phyloP scores from a whole-genome alignment of 2,888 invertebrate genomes.

The Ptilodon capucinus region DNA sequence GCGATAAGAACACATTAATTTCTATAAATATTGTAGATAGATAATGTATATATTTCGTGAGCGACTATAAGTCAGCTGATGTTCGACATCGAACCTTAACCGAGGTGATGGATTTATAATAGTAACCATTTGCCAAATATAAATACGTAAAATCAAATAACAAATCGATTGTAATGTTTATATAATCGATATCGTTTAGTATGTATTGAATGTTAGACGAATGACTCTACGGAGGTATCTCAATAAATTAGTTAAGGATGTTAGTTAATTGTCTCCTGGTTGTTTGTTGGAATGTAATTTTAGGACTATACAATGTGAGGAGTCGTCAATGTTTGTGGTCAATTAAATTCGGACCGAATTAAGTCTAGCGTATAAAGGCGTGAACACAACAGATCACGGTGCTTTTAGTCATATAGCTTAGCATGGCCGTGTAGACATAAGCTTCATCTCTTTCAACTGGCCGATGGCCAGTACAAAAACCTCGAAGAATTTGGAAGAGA shows the following conservation, averaged over 20 bases:
- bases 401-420: constrained; percentile 46
- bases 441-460: too few relatives aligned
- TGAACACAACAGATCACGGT: constrained; percentile 45
- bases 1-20: constrained; percentile 26
- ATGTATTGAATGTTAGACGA: constrained; percentile 59
- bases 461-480: too few relatives aligned
- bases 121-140: constrained; percentile 76
- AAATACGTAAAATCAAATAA: constrained; percentile 64
- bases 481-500: too few relatives aligned
- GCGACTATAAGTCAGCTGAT: constrained; percentile 71
- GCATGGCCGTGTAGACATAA: too few relatives aligned
- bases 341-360: constrained; percentile 72
- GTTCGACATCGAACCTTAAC: constrained; percentile 54
- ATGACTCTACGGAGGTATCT: constrained; percentile 66
- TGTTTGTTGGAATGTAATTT: constrained; percentile 75
- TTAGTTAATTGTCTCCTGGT: constrained; percentile 73
- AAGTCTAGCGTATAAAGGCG: constrained; percentile 52
- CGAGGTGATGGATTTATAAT: constrained; percentile 53
- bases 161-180: constrained; percentile 44
- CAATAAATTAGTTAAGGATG: constrained; percentile 64
- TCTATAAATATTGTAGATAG: constrained; percentile 54
- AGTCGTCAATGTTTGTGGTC: constrained; percentile 72
- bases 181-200: constrained; percentile 45
- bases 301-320: constrained; percentile 51
- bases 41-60: constrained; percentile 44